Base-by-base conservation (phyloP, 2,888 invertebrate genomes). In the Anarsia innoxiella region DNA sequence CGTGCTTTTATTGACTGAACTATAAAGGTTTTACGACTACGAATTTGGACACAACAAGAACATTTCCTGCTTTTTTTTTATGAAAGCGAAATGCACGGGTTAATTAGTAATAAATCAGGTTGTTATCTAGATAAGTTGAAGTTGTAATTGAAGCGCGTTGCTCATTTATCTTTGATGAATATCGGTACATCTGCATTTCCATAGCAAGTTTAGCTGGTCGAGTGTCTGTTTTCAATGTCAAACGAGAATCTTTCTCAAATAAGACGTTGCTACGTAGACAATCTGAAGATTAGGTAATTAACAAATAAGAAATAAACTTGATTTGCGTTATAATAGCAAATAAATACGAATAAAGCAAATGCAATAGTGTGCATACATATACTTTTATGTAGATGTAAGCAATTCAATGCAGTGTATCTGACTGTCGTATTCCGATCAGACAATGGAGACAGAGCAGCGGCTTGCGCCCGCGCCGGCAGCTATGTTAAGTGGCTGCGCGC, bases 401-500 rank as follows among this genome's bases (percentile, higher is more conserved):
- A n/a, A n/a, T n/a, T n/a, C n/a, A n/a, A n/a, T n/a, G n/a, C n/a
- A n/a, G n/a, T n/a, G n/a, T n/a, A n/a, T n/a, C n/a, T n/a, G n/a
- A n/a, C n/a, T n/a, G n/a, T n/a, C n/a, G n/a, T n/a, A n/a, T n/a
- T n/a, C n/a, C n/a, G n/a, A 23, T n/a, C 31, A 23, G 23, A 12
- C 4, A n/a, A 31, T 23, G 31, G 23, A 32, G n/a, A 32, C 23
- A 11, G n/a, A 13, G n/a, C 25, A 46, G 54, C 52, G 43, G n/a
- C 34, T 46, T 45, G 56, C 52, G 44, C 35, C 47, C 45, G 48
- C 47, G 42, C 28, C 19, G 28, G 35, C 27, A 53, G 57, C 51
- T 59, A 59, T 60, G 59, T 61, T 63, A 66, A 70, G 64, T 60
- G 59, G 2, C 25, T 25, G 25, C 25, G 51, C 43, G 38, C 32